Percentiles rank a stretch among this genome's conserved stretches.
These are phyloP conservation scores for Cheracebus regulus DNA, from an alignment of 2,797 vertebrate genomes.

Conservation along the genomic window DNA sequence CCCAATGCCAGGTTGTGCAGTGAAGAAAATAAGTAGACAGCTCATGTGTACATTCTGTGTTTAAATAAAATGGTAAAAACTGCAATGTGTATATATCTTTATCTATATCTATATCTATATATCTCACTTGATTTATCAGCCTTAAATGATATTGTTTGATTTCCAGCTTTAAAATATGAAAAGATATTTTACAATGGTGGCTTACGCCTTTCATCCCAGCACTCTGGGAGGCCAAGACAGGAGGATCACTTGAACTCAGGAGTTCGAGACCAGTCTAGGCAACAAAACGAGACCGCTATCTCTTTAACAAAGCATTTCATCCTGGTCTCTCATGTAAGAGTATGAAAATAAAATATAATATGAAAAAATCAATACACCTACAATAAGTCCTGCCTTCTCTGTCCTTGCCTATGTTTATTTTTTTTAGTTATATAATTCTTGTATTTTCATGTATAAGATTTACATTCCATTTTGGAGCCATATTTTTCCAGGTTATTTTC, in stretches of 20 bases:
- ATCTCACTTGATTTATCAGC: not conserved
- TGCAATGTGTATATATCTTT: too few relatives aligned
- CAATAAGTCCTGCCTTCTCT: not conserved
- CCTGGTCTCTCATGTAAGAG: not conserved
- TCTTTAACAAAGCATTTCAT: not conserved
- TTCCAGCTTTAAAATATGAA: not conserved
- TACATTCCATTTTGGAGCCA: not conserved
- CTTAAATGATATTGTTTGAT: not conserved
- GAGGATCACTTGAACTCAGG: not conserved
- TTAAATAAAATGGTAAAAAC: too few relatives aligned
- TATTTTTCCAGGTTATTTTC: not conserved
- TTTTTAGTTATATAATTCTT: constrained; percentile 1
- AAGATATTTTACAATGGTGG: not conserved
- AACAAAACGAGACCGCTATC: not conserved
- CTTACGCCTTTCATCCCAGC: not conserved
- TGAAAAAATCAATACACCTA: not conserved
- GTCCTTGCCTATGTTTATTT: not conserved
- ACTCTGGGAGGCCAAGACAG: not conserved
- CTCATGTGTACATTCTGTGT: too few relatives aligned
- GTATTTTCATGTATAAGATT: not conserved
- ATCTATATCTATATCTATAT: not conserved
- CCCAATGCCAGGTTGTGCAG: too few relatives aligned
- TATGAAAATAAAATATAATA: not conserved
- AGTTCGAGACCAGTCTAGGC: not conserved
- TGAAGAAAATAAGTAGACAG: too few relatives aligned